Evolutionary conservation across 2,888 invertebrate genomes (phyloP).

Genomic region (Octonoba sinensis): DNA sequence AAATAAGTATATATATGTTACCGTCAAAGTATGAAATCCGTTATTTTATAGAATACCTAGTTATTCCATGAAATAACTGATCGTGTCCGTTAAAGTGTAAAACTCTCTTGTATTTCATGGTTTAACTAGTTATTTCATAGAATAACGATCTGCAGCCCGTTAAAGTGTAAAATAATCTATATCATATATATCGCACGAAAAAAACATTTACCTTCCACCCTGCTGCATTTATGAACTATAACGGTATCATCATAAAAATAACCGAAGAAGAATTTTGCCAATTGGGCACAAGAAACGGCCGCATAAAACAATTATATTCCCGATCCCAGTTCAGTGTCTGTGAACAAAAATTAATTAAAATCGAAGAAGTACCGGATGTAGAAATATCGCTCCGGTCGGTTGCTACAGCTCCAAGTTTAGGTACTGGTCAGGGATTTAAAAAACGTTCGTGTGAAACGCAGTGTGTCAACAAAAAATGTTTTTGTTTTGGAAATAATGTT

Average conservation of each 20-base stretch:
- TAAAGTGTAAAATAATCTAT: no score
- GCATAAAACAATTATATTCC: no score
- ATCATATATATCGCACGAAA: no score
- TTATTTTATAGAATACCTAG: conserved; percentile 60
- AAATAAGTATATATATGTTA: conserved; percentile 38
- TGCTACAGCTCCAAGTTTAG: conserved; percentile 50
- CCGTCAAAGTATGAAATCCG: conserved; percentile 56
- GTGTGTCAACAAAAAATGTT: no score
- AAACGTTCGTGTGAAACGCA: no score
- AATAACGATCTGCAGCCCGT: conserved; percentile 25
- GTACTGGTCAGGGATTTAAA: no score
- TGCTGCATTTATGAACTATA: no score
- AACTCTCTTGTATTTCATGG: conserved; percentile 56
- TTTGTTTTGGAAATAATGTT: no score
- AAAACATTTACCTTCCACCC: no score
- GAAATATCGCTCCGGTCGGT: conserved; percentile 44
- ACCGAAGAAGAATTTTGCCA: no score
- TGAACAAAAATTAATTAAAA: conserved; percentile 59
- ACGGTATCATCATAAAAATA: no score
- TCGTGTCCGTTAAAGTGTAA: conserved; percentile 58
- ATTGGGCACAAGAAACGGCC: no score
- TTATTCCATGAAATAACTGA: conserved; percentile 55
- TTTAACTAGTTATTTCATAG: conserved; percentile 55
- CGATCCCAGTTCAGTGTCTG: conserved; percentile 54
- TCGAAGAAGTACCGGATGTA: conserved; percentile 53